A percentile compares a stretch with the other conserved stretches of the same genome.
Evolutionary conservation across 2,888 invertebrate species (phyloP).

Genomic region (Atrina japonica): DNA sequence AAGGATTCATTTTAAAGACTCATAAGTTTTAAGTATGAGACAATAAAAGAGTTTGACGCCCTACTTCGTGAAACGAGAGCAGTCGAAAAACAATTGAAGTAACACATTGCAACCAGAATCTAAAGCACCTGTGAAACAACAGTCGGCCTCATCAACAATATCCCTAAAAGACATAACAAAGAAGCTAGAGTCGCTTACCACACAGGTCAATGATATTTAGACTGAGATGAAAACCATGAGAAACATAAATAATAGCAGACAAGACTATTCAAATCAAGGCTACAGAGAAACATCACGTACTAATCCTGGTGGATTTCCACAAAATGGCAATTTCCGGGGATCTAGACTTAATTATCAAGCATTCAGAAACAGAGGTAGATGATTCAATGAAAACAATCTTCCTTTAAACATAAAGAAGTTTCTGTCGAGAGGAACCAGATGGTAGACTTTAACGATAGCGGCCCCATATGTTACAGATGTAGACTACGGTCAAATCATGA

Average conservation of each 20-base stretch:
- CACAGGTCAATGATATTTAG: background rate
- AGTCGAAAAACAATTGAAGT: too few species aligned
- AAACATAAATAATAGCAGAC: background rate
- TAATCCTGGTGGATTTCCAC: background rate
- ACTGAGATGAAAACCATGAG: background rate
- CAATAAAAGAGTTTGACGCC: background rate
- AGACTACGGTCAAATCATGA: background rate
- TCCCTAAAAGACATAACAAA: background rate
- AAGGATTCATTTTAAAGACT: background rate
- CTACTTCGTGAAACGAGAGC: background rate
- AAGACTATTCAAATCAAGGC: background rate
- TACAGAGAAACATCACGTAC: background rate
- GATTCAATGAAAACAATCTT: background rate
- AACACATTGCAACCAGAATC: too few species aligned
- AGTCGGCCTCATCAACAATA: too few species aligned
- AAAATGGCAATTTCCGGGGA: background rate
- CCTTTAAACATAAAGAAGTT: constrained; percentile 7
- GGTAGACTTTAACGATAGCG: constrained; percentile 4
- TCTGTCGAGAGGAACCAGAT: background rate
- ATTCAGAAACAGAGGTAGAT: background rate
- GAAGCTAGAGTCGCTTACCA: background rate
- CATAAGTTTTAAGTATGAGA: background rate
- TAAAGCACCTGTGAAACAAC: too few species aligned
- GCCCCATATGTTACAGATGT: constrained; percentile 9
- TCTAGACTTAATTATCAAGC: background rate